phyloP scores from a whole-genome alignment of 2,888 invertebrate genomes.

The Erebia epiphron region DNA sequence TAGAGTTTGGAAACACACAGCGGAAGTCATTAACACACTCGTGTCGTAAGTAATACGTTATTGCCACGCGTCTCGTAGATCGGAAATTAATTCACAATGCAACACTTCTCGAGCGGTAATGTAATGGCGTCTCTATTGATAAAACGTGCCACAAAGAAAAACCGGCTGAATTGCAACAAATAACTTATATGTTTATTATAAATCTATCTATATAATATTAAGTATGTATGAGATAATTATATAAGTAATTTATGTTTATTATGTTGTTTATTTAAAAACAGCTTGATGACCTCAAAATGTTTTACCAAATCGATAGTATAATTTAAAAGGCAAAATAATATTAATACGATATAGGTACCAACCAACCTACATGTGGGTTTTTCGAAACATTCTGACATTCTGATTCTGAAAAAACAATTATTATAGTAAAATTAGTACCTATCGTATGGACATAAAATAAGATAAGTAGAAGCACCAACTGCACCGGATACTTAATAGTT shows the following conservation, averaged over 20 bases:
- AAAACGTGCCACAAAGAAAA: slow-evolving; percentile 27
- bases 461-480: background rate
- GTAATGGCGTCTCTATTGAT: slow-evolving; percentile 20
- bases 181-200: background rate
- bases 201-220: background rate
- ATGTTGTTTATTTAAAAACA: background rate
- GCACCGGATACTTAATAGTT: background rate
- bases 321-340: background rate
- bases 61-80: slow-evolving; percentile 14
- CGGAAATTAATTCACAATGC: slow-evolving; percentile 30
- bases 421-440: background rate
- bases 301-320: background rate
- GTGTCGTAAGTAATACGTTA: slow-evolving; percentile 24
- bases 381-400: no score
- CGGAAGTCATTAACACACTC: slow-evolving; percentile 25
- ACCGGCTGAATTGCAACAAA: slow-evolving; percentile 14
- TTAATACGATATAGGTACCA: no score
- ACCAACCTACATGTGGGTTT: no score
- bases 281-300: slow-evolving; percentile 1
- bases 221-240: background rate
- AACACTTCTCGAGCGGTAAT: slow-evolving; percentile 12
- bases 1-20: slow-evolving; percentile 15
- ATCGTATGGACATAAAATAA: background rate
- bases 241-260: no score
- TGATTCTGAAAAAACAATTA: background rate